Evolutionary conservation across 2,888 invertebrate genomes (phyloP).

Genomic region (Merodon equestris): DNA sequence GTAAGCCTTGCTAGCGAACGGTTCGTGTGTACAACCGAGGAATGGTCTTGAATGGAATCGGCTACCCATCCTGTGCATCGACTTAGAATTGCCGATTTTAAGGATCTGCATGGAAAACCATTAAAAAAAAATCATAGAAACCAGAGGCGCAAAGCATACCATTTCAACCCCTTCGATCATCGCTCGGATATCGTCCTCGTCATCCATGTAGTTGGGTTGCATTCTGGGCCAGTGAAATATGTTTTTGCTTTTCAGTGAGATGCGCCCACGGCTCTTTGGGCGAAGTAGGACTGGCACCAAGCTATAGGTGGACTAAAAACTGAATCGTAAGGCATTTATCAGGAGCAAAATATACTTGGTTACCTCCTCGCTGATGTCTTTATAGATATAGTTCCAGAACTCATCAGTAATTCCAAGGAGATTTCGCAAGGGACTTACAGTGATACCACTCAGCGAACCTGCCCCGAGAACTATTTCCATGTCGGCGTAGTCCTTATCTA

Average conservation of each 20-base stretch:
- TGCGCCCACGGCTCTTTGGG: slow-evolving; percentile 87
- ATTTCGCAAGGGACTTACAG: slow-evolving; percentile 83
- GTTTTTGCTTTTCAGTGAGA: slow-evolving; percentile 85
- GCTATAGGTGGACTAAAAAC: slow-evolving; percentile 81
- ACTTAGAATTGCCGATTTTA: slow-evolving; percentile 80
- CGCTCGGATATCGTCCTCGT: slow-evolving; percentile 84
- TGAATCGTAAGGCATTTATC: not conserved
- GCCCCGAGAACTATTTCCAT: slow-evolving; percentile 90
- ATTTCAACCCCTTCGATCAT: slow-evolving; percentile 87
- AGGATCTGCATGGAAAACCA: slow-evolving; percentile 81
- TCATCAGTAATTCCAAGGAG: slow-evolving; percentile 81
- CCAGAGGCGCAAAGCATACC: slow-evolving; percentile 81
- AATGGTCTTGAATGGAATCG: slow-evolving; percentile 81
- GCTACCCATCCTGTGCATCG: slow-evolving; percentile 81
- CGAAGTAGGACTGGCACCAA: slow-evolving; percentile 87
- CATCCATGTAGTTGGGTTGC: slow-evolving; percentile 89
- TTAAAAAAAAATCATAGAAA: not conserved
- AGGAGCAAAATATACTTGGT: slow-evolving; percentile 13
- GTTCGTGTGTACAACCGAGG: slow-evolving; percentile 83
- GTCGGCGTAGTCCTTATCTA: slow-evolving; percentile 83
- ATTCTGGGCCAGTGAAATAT: slow-evolving; percentile 88
- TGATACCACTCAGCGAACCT: slow-evolving; percentile 87
- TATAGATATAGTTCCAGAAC: slow-evolving; percentile 78
- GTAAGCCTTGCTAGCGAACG: slow-evolving; percentile 84
- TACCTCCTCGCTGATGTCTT: slow-evolving; percentile 74